Evolutionary conservation across 1,140 invertebrate genomes (phyloP).

Genomic region (Lycorma delicatula): DNA sequence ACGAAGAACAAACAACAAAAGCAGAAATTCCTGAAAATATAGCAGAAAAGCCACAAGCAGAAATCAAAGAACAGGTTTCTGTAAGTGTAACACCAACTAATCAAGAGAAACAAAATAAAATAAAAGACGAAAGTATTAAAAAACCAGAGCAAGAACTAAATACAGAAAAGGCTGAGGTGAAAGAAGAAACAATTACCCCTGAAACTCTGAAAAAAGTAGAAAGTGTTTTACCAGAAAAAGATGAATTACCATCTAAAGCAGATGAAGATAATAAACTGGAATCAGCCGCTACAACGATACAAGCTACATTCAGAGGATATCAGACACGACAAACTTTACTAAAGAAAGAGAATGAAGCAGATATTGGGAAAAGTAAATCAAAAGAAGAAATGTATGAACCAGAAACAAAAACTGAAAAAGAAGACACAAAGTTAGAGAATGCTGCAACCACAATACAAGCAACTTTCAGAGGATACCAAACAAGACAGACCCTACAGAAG

Average conservation of each 20-base stretch:
- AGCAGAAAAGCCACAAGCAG: no score
- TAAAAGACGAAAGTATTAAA: background rate
- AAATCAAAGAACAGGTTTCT: no score
- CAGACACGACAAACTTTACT: slow-evolving; percentile 21
- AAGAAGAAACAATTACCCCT: background rate
- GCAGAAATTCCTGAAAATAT: no score
- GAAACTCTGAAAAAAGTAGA: background rate
- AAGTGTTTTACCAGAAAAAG: background rate
- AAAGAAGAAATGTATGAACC: slow-evolving; percentile 1
- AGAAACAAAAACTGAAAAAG: background rate
- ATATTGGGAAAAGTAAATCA: slow-evolving; percentile 3
- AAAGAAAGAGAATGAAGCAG: slow-evolving; percentile 19
- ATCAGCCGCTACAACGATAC: slow-evolving; percentile 26
- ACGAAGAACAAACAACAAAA: no score
- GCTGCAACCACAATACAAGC: slow-evolving; percentile 28
- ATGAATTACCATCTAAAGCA: background rate
- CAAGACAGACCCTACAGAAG: slow-evolving; percentile 20
- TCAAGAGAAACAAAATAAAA: no score
- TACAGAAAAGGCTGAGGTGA: background rate
- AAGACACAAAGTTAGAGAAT: slow-evolving; percentile 23
- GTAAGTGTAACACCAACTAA: no score
- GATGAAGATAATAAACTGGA: background rate
- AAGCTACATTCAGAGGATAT: slow-evolving; percentile 25
- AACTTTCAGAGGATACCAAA: slow-evolving; percentile 22
- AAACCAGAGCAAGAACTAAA: no score